These are phyloP conservation scores for Drosophila nikananu DNA, from an alignment of 1,140 invertebrate genomes.

Conservation along the genomic window DNA sequence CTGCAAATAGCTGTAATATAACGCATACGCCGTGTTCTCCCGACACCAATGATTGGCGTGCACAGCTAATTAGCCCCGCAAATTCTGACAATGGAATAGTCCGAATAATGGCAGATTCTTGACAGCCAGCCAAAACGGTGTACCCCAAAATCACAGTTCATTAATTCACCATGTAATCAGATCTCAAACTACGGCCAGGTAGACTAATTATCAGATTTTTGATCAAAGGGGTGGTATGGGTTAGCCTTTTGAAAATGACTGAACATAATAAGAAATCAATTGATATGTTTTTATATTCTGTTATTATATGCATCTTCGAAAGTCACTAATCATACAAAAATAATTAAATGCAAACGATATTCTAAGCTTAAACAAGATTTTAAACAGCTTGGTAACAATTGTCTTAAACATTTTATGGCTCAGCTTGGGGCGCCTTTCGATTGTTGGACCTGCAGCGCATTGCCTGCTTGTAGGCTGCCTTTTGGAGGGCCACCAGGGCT, in stretches of 20 bases:
- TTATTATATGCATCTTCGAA: neutral
- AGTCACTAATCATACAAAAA: neutral
- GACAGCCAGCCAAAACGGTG: conserved; percentile 64
- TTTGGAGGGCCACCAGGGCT: conserved; percentile 26
- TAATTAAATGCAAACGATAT: neutral
- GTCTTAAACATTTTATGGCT: conserved; percentile 33
- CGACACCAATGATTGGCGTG: conserved; percentile 13
- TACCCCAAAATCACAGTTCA: conserved; percentile 60
- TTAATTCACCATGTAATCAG: conserved; percentile 50
- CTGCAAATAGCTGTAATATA: conserved; percentile 44
- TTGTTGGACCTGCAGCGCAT: conserved; percentile 1
- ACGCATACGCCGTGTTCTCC: conserved; percentile 54
- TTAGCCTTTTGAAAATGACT: neutral
- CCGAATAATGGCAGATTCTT: conserved; percentile 46
- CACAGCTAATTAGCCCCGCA: conserved; percentile 59
- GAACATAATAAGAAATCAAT: neutral
- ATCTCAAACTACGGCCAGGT: neutral
- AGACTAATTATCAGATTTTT: neutral
- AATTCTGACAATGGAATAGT: conserved; percentile 38
- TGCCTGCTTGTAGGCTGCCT: conserved; percentile 64
- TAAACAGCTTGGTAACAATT: neutral
- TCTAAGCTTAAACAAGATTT: neutral
- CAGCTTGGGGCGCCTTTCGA: conserved; percentile 39
- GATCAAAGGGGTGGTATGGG: neutral
- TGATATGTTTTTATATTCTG: neutral